phyloP scores from a whole-genome alignment of 2,888 invertebrate species.

The Perizoma flavofasciatum region DNA sequence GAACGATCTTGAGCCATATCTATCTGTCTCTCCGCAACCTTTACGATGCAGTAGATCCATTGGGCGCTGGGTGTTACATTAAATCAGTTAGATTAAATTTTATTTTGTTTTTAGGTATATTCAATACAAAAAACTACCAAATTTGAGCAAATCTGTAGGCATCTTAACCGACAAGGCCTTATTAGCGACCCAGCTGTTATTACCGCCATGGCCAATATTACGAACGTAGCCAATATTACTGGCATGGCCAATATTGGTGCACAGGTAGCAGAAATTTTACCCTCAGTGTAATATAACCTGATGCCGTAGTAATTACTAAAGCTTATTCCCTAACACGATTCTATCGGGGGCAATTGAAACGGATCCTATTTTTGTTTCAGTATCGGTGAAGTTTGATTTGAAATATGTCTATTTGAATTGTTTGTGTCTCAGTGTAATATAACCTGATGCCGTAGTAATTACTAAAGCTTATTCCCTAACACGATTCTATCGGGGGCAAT shows the following conservation, averaged over 20 bases:
- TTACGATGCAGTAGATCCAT: too few relatives aligned
- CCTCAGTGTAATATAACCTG: conserved; percentile 19
- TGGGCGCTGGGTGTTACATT: too few relatives aligned
- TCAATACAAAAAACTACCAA: neutral
- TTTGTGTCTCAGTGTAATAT: conserved; percentile 17
- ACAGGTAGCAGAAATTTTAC: conserved; percentile 26
- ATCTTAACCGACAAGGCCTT: conserved; percentile 32
- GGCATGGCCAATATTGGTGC: conserved; percentile 29
- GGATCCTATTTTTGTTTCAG: conserved; percentile 5
- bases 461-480: conserved; percentile 21
- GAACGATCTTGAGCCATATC: too few relatives aligned
- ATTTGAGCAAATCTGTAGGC: conserved; percentile 21
- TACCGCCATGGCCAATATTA: conserved; percentile 25
- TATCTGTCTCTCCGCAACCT: too few relatives aligned
- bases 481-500: conserved; percentile 17
- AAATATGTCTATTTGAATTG: too few relatives aligned
- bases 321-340: conserved; percentile 17
- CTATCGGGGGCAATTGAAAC: conserved; percentile 22
- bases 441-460: conserved; percentile 22
- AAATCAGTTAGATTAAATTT: too few relatives aligned
- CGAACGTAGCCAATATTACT: conserved; percentile 36
- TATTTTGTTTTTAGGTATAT: too few relatives aligned
- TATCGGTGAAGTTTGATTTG: conserved; percentile 4
- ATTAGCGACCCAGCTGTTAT: conserved; percentile 6
- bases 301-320: conserved; percentile 23